Evolutionary conservation across 2,113 vertebrate genomes (phyloP), one percentile per base, ranked within the genome.

Genomic region (Ptilonorhynchus violaceus): DNA sequence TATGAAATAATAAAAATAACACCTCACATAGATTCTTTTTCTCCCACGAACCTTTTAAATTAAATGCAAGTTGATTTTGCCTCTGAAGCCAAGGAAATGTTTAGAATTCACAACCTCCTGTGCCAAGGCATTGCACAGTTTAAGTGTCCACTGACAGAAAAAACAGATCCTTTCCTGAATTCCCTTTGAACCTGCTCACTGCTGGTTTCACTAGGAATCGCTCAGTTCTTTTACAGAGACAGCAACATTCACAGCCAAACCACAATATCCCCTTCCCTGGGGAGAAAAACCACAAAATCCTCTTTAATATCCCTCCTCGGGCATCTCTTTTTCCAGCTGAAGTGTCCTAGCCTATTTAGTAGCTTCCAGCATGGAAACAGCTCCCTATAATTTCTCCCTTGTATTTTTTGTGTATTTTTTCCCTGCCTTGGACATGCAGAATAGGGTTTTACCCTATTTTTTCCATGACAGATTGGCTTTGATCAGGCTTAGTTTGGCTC

Each of bases 241-340:
- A 86, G 55, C 90, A 94, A 85, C 62, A 85, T 55, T 90, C 72
- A 62, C n/a, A 49, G 37, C 12, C 59, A 41, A 73, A 73, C 79
- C 58, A 88, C 46, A 80, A 49, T 13, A 72, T 46, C 69, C 31
- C 49, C 72, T 89, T 30, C n/a, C 44, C 74, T 73, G 23, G 46
- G 24, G 79, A 94, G 41, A 55, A 92, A 76, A 80, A 10, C 2
- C 56, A 82, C 52, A 68, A 93, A 97, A 79, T 69, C 70, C 49
- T 92, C 64, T 78, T 73, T 90, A 63, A 35, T 31, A 56, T 49
- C 74, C 25, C 37, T 85, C 85, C 72, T 83, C 1, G 1, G 76
- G 85, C 91, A 77, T 46, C 53, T 53, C 24, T 47, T 85, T 60
- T 83, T 49, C 91, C 62, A 80, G 63, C 37, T 76, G 78, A 79